Evolutionary conservation across 30 jellyfish, hydroid and myxozoan species (phyloP).

Genomic region (Nemopilema nomurai): DNA sequence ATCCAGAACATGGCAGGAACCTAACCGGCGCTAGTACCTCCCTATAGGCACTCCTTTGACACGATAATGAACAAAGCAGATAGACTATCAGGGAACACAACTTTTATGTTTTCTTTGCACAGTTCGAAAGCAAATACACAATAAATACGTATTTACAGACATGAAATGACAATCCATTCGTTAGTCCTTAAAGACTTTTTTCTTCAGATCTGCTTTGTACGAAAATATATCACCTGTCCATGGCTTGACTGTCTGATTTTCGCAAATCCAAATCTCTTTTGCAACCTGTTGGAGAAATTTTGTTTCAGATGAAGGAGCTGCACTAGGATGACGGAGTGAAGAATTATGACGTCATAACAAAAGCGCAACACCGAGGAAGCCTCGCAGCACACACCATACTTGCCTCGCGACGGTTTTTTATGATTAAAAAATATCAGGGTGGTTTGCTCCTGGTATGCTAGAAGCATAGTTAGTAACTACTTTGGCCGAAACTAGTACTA

Average conservation of each 20-base stretch:
- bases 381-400: too few species aligned
- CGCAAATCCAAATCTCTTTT: constrained; percentile 97
- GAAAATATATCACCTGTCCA: constrained; percentile 93
- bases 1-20: too few species aligned
- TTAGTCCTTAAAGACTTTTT: constrained; percentile 61
- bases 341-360: not conserved
- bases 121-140: constrained; percentile 25
- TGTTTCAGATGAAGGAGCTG: not conserved
- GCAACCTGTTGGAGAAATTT: constrained; percentile 79
- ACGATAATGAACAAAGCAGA: too few species aligned
- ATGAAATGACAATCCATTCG: not conserved
- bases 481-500: too few species aligned
- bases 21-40: too few species aligned
- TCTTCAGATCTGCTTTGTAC: constrained; percentile 78
- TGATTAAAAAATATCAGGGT: too few species aligned
- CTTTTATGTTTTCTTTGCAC: not conserved
- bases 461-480: too few species aligned
- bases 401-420: too few species aligned
- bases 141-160: constrained; percentile 36
- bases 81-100: constrained; percentile 12
- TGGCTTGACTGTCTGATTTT: constrained; percentile 86
- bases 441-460: too few species aligned
- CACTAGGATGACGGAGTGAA: not conserved
- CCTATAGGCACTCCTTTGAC: too few species aligned
- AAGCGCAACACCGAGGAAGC: too few species aligned